phyloP scores from a whole-genome alignment of 2,113 vertebrate species.

The Euleptes europaea region DNA sequence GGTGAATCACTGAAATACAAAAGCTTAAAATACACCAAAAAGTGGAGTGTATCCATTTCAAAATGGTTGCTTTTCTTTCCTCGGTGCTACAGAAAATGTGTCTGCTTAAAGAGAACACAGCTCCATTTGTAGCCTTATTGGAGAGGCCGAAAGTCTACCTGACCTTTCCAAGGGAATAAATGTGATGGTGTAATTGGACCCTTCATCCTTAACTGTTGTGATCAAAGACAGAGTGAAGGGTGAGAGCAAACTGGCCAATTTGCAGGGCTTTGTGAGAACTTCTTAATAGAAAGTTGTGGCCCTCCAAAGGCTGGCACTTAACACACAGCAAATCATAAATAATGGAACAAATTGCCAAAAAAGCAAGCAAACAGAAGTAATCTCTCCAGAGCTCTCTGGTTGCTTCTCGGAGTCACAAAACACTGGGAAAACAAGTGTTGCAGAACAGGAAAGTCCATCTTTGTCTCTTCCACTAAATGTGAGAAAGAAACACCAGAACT shows the following conservation, averaged over 20 bases:
- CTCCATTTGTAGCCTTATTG: background rate
- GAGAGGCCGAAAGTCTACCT: background rate
- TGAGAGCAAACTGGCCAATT: background rate
- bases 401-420: background rate
- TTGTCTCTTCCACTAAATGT: background rate
- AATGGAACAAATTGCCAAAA: background rate
- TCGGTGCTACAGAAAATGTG: background rate
- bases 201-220: slow-evolving; percentile 22
- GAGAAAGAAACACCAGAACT: background rate
- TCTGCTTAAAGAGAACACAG: background rate
- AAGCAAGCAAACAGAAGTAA: background rate
- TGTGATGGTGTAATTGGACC: slow-evolving; percentile 10
- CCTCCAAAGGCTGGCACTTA: background rate
- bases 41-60: background rate
- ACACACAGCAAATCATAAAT: background rate
- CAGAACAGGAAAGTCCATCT: background rate
- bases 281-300: slow-evolving; percentile 23
- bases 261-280: background rate
- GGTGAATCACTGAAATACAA: slow-evolving; percentile 25
- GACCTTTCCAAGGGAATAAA: slow-evolving; percentile 1
- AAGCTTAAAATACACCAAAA: slow-evolving; percentile 3
- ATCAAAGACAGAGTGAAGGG: background rate
- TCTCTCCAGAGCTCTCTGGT: background rate
- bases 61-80: slow-evolving; percentile 20
- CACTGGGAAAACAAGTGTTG: background rate